phyloP scores from a whole-genome alignment of 2,888 invertebrate genomes.

The Pristionchus japonicus region DNA sequence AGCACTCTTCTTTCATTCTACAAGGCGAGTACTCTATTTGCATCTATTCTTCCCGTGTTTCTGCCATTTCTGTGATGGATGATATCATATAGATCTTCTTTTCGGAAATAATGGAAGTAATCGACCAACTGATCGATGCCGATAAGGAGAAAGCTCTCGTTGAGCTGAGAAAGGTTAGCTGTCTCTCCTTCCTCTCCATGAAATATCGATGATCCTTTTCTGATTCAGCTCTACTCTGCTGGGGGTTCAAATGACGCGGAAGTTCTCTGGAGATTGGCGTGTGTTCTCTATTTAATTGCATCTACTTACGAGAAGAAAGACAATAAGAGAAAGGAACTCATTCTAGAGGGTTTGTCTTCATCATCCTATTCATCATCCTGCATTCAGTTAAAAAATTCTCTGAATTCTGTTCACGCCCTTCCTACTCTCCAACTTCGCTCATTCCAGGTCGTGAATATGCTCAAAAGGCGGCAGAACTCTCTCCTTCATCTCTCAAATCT shows the following conservation, averaged over 20 bases:
- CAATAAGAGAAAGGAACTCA: slow-evolving; percentile 60
- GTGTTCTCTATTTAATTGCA: slow-evolving; percentile 57
- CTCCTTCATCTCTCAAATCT: slow-evolving; percentile 60
- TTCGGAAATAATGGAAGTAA: neutral
- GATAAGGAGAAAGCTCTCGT: neutral
- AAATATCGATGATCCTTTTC: neutral
- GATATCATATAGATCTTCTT: neutral
- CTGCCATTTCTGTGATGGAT: neutral
- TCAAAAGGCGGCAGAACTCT: slow-evolving; percentile 57
- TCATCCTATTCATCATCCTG: no score
- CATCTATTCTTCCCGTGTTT: neutral
- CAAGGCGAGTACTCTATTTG: neutral
- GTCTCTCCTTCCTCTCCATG: neutral
- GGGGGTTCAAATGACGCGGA: slow-evolving; percentile 57
- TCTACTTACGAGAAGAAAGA: slow-evolving; percentile 53
- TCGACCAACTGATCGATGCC: neutral
- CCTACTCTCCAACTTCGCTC: no score
- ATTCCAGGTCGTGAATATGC: slow-evolving; percentile 63
- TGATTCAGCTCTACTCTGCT: neutral
- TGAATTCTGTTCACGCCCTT: no score
- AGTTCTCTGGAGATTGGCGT: slow-evolving; percentile 66
- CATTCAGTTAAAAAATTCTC: no score
- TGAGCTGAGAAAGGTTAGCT: neutral
- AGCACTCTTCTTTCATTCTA: neutral
- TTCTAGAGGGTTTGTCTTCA: slow-evolving; percentile 58